Evolutionary conservation across 1,140 invertebrate genomes (phyloP).

Genomic region (Brachionus manjavacas): DNA sequence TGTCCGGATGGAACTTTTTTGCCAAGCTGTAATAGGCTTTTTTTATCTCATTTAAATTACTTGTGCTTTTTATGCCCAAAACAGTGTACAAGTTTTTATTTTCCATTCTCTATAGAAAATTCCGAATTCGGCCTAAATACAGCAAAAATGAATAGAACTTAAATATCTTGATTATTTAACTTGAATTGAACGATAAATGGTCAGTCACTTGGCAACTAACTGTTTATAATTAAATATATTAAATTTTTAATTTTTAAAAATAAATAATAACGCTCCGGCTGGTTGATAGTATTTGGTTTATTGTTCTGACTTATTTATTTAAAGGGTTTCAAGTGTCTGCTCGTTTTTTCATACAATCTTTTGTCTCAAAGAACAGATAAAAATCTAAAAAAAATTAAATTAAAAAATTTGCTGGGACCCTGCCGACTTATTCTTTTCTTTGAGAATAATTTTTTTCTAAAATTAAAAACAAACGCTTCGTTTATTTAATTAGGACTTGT

Average conservation of each 20-base stretch:
- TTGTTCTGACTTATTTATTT: neutral
- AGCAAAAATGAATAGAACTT: neutral
- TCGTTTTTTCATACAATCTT: neutral
- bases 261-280: neutral
- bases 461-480: neutral
- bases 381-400: neutral
- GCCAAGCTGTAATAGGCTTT: constrained; percentile 34
- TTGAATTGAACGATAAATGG: neutral
- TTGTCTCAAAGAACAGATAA: neutral
- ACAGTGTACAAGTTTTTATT: constrained; percentile 6
- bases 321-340: constrained; percentile 16
- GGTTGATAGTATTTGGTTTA: neutral
- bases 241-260: neutral
- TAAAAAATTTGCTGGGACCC: too few relatives aligned
- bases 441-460: neutral
- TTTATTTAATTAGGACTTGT: too few relatives aligned
- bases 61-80: neutral
- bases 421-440: too few relatives aligned
- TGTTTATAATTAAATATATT: constrained; percentile 19
- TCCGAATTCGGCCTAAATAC: neutral
- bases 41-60: constrained; percentile 16
- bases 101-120: neutral
- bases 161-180: constrained; percentile 15
- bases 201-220: constrained; percentile 17
- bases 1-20: constrained; percentile 41